phyloP scores from a whole-genome alignment of 1,140 invertebrate genomes.

The Trichonephila inaurata region DNA sequence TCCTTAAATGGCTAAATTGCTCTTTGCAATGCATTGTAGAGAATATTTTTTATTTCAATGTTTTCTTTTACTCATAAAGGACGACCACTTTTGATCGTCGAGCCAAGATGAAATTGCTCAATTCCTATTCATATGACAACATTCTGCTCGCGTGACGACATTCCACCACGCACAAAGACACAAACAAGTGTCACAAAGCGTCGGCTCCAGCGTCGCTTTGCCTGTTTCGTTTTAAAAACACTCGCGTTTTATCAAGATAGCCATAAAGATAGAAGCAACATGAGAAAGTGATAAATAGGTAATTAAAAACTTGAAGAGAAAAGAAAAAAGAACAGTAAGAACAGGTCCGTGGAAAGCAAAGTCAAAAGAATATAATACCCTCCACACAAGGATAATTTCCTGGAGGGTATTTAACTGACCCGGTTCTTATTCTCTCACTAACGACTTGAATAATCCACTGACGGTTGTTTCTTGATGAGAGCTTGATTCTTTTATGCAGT shows the following conservation, averaged over 20 bases:
- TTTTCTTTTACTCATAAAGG: too few species aligned
- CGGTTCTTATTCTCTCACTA: neutral
- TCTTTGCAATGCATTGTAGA: too few species aligned
- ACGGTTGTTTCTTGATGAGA: neutral
- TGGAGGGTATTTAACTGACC: neutral
- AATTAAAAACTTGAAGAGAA: conserved; percentile 14
- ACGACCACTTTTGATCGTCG: too few species aligned
- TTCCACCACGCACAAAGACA: neutral
- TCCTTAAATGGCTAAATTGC: too few species aligned
- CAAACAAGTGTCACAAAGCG: neutral
- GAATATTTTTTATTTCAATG: too few species aligned
- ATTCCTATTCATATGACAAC: neutral
- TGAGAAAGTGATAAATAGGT: neutral
- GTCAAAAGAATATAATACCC: neutral
- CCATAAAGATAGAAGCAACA: neutral
- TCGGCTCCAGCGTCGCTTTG: too few species aligned
- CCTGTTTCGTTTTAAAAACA: neutral
- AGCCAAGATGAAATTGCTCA: too few species aligned
- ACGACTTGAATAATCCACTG: neutral
- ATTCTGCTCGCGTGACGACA: neutral
- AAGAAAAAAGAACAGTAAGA: neutral
- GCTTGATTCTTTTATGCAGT: neutral
- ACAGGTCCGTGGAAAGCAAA: neutral
- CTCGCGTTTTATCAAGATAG: neutral
- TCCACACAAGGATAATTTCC: neutral